phyloP scores from a whole-genome alignment of 2,113 vertebrate genomes.

The Percina caprodes region DNA sequence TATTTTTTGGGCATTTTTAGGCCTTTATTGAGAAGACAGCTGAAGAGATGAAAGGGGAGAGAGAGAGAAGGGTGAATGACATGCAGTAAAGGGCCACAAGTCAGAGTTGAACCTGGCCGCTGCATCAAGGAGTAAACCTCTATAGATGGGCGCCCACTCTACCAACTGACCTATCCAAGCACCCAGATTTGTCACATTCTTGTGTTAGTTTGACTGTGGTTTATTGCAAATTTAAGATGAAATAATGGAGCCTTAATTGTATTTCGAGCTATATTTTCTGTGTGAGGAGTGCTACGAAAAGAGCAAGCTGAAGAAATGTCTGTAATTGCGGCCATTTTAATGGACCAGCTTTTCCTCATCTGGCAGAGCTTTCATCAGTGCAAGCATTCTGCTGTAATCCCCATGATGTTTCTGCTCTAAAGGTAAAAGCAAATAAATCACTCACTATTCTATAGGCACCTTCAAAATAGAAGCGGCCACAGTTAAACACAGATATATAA shows the following conservation, averaged over 20 bases:
- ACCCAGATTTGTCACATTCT: no score
- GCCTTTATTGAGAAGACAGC: no score
- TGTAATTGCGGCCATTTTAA: not conserved
- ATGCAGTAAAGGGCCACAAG: no score
- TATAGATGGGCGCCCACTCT: no score
- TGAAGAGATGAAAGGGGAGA: no score
- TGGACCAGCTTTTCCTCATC: slow-evolving; percentile 5
- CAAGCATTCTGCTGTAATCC: not conserved
- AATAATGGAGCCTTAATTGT: not conserved
- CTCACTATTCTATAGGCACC: not conserved
- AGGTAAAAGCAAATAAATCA: not conserved
- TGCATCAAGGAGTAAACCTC: no score
- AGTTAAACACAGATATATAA: not conserved
- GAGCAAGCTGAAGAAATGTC: not conserved
- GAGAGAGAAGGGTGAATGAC: no score
- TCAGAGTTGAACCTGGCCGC: no score
- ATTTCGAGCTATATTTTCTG: slow-evolving; percentile 4
- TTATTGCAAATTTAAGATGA: no score
- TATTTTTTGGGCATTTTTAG: no score
- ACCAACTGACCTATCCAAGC: no score
- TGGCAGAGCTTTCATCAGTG: not conserved
- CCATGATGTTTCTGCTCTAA: not conserved
- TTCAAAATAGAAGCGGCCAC: not conserved
- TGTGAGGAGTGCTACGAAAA: not conserved
- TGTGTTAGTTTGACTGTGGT: no score